Conservation (phyloP, 2,888 invertebrate genomes). For the Cinara cedri region DNA sequence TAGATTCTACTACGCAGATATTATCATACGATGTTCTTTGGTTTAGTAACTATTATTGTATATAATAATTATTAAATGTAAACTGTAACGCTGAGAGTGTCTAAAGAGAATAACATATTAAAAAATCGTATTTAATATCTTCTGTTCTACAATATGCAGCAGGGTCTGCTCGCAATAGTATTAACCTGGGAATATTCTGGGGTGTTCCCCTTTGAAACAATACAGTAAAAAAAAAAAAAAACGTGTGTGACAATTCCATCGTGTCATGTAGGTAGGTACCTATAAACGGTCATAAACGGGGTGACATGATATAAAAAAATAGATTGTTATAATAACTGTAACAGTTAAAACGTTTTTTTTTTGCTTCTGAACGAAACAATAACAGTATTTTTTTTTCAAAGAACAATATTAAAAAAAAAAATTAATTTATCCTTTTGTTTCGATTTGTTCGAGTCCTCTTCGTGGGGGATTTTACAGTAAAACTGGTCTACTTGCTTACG, state of each 20-base stretch:
- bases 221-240: neutral
- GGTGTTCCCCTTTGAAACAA: conserved; percentile 53
- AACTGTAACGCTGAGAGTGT: too few species aligned
- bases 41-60: too few species aligned
- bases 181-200: neutral
- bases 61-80: neutral
- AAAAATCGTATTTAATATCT: neutral
- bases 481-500: neutral
- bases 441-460: conserved; percentile 13
- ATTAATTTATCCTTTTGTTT: conserved; percentile 47
- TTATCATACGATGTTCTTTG: too few species aligned
- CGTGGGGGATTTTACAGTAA: conserved; percentile 5
- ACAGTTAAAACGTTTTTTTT: conserved; percentile 28
- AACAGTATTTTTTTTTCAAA: conserved; percentile 4
- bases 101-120: neutral
- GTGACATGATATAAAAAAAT: neutral
- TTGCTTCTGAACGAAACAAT: conserved; percentile 27
- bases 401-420: conserved; percentile 44
- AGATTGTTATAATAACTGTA: conserved; percentile 43
- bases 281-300: conserved; percentile 7
- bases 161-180: neutral
- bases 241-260: conserved; percentile 34
- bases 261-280: neutral
- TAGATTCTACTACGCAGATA: too few species aligned
- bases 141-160: neutral